These are phyloP conservation scores for Drosophila aldrichi DNA, from an alignment of 2,888 invertebrate species.

Conservation along the genomic window DNA sequence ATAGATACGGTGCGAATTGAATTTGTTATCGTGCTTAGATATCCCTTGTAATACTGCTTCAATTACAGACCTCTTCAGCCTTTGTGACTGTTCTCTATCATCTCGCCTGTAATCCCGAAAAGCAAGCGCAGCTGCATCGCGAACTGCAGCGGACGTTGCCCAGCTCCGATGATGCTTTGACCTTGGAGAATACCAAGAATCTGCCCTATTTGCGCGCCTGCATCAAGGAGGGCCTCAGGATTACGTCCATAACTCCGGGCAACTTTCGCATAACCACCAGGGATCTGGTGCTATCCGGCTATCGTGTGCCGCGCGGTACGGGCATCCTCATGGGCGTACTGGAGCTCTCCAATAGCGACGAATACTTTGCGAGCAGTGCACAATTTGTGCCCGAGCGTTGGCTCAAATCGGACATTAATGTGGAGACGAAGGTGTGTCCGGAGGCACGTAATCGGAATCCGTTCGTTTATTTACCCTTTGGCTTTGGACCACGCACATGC, in stretches of 20 bases:
- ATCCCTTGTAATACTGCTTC: background rate
- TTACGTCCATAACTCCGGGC: constrained; percentile 88
- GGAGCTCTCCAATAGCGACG: constrained; percentile 87
- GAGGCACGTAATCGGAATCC: constrained; percentile 69
- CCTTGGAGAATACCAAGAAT: constrained; percentile 85
- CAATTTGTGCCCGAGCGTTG: constrained; percentile 92
- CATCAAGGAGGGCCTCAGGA: constrained; percentile 90
- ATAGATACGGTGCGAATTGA: constrained; percentile 88
- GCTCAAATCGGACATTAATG: constrained; percentile 84
- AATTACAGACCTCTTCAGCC: constrained; percentile 82
- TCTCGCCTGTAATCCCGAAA: constrained; percentile 88
- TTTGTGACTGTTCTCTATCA: constrained; percentile 75
- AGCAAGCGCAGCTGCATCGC: constrained; percentile 88
- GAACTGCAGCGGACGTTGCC: constrained; percentile 86
- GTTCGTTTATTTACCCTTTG: constrained; percentile 87
- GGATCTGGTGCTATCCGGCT: constrained; percentile 88
- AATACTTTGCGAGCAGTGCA: constrained; percentile 88
- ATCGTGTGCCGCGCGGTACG: constrained; percentile 88
- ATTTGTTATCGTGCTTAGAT: background rate
- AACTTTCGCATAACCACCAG: constrained; percentile 87
- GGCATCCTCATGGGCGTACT: constrained; percentile 91
- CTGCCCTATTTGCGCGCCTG: constrained; percentile 90
- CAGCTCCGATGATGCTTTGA: constrained; percentile 83
- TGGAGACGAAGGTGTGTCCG: constrained; percentile 58
- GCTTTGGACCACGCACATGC: constrained; percentile 90